Percentiles rank a stretch among this genome's conserved stretches.
Conservation (phyloP, 2,113 vertebrate species). For the Oryzias woworae region DNA sequence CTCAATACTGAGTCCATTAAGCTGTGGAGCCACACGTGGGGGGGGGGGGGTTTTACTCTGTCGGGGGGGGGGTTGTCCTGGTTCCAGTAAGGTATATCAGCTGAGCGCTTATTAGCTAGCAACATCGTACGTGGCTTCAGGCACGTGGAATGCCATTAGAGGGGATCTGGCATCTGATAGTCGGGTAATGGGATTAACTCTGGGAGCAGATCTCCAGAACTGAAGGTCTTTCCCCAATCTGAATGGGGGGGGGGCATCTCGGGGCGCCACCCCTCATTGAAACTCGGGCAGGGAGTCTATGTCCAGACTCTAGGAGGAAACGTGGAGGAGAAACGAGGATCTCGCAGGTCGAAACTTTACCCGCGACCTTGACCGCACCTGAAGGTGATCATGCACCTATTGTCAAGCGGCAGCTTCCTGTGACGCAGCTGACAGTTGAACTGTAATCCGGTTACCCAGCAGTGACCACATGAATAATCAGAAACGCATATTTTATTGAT, state of each 20-base stretch:
- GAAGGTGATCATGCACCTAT: slow-evolving; percentile 8
- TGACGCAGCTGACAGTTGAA: slow-evolving; percentile 32
- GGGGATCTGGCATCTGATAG: slow-evolving; percentile 85
- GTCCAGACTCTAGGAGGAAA: too few relatives aligned
- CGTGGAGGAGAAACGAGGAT: too few relatives aligned
- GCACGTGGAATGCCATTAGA: slow-evolving; percentile 82
- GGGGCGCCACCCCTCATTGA: slow-evolving; percentile 4
- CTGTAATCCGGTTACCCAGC: slow-evolving; percentile 29
- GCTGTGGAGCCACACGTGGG: slow-evolving; percentile 39
- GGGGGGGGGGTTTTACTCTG: slow-evolving; percentile 39
- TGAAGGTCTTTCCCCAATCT: slow-evolving; percentile 52
- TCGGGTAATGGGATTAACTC: slow-evolving; percentile 82
- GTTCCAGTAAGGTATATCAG: slow-evolving; percentile 72
- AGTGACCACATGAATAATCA: not conserved
- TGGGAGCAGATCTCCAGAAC: slow-evolving; percentile 63
- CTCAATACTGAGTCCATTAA: slow-evolving; percentile 75
- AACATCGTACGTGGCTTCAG: slow-evolving; percentile 76
- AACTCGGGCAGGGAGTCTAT: slow-evolving; percentile 16
- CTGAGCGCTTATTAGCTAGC: slow-evolving; percentile 69
- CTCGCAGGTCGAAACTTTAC: not conserved
- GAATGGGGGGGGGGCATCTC: slow-evolving; percentile 19
- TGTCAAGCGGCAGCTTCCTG: slow-evolving; percentile 6
- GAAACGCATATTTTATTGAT: not conserved
- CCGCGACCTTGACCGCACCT: not conserved
- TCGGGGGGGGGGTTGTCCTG: slow-evolving; percentile 42